A percentile compares a stretch with the other conserved stretches of the same genome.
Evolutionary conservation across 2,113 vertebrate genomes (phyloP).

Genomic region (Agelaius tricolor): DNA sequence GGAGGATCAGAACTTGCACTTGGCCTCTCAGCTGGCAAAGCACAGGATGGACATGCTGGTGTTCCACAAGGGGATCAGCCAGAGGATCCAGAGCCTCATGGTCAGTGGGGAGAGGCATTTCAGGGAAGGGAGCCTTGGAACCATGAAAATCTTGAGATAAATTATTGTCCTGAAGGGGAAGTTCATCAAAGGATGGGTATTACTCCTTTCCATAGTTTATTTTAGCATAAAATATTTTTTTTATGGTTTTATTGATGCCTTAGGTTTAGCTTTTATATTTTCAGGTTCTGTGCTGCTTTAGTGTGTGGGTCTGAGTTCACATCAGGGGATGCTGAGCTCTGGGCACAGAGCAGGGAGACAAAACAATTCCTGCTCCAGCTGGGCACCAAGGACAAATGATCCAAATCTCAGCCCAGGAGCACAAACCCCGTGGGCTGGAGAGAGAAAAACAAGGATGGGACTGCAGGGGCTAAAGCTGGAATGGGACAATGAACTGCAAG

Average conservation of each 20-base stretch:
- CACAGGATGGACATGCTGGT: constrained; percentile 82
- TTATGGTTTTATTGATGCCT: neutral
- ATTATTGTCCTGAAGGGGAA: neutral
- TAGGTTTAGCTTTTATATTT: neutral
- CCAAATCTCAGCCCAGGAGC: too few species aligned
- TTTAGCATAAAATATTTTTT: neutral
- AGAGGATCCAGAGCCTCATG: constrained; percentile 77
- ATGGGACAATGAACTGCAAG: too few species aligned
- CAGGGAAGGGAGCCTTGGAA: neutral
- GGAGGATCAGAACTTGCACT: constrained; percentile 91
- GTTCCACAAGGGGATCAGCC: constrained; percentile 83
- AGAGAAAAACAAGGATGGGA: too few species aligned
- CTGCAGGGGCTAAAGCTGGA: too few species aligned
- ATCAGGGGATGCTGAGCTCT: neutral
- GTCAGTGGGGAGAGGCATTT: constrained; percentile 55
- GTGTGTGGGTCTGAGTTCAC: neutral
- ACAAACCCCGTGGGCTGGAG: too few species aligned
- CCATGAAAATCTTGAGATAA: fast-evolving
- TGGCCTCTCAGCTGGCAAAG: constrained; percentile 86
- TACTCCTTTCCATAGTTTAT: neutral
- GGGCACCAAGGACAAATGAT: too few species aligned
- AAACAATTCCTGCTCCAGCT: too few species aligned
- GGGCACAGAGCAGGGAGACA: neutral
- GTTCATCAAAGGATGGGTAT: neutral
- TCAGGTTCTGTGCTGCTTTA: neutral